Base-by-base conservation (phyloP, 2,113 vertebrate species). In the Plecturocebus donacophilus region DNA sequence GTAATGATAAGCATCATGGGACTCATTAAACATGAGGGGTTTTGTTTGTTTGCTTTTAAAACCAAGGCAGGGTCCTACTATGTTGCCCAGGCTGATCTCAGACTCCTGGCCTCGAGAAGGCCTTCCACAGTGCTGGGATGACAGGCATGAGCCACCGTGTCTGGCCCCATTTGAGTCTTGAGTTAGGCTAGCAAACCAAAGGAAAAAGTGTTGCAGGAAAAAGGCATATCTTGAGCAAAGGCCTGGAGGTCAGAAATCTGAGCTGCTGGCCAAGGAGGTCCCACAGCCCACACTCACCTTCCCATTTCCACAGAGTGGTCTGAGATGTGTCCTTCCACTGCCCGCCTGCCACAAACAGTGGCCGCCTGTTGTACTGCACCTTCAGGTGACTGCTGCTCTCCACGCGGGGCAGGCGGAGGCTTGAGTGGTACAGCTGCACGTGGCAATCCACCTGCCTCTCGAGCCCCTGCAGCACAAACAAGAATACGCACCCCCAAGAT, bases 341-440 rank as follows among this genome's bases (percentile, higher is more conserved):
- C 54, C 99, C 95, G 30, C 98, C 99, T 6, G 97, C 99, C 96
- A 99, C 98, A 38, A 99, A 98, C 0, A 98, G 99, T 94, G 98
- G 97, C 6, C 94, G 96, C 97, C 99, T 98, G 45, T 99, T 99
- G 97, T 98, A 98, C 94, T 99, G 99, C 94, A 99, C 98, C 98
- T 99, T 99, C 80, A 99, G 98, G 93, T 98, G 99, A 25, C 99
- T 99, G 97, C 98, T 99, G 97, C 98, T 99, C 97, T 99, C 99
- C 71, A 98, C 90, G 21, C 97, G 98, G 1, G 89, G 96, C 94
- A 97, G 96, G 66, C 90, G 97, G 79, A 96, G 95, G 95, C 98
- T 98, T 2, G 96, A 98, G 92, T 99, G 99, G 89, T 99, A 97
- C 30, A 99, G 98, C 96, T 99, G 99, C 2, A 96, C 98, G 96